Conservation (phyloP, 1,140 invertebrate species). For the Arion vulgaris region DNA sequence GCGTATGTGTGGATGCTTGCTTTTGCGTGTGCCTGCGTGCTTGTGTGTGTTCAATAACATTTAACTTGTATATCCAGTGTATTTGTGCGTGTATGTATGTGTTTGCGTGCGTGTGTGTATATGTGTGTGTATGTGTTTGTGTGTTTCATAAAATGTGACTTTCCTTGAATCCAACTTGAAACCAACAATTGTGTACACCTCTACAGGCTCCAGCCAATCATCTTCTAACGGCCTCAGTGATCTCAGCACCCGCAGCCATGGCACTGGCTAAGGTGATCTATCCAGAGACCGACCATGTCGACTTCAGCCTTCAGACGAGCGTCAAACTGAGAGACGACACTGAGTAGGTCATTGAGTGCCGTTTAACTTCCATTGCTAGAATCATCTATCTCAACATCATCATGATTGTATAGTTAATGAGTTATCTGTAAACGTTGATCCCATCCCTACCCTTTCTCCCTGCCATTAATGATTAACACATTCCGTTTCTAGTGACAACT, state of each 20-base stretch:
- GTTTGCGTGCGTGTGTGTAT: not conserved
- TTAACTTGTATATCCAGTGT: not conserved
- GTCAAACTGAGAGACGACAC: constrained; percentile 8
- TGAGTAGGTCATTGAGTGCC: constrained; percentile 7
- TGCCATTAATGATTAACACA: too few relatives aligned
- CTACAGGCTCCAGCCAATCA: constrained; percentile 70
- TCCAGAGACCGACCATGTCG: constrained; percentile 78
- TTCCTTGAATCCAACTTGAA: too few relatives aligned
- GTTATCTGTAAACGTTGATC: too few relatives aligned
- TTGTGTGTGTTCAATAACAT: too few relatives aligned
- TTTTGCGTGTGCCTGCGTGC: too few relatives aligned
- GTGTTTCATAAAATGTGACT: not conserved
- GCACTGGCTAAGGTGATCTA: constrained; percentile 90
- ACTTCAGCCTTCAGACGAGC: not conserved
- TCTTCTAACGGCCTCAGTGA: constrained; percentile 88
- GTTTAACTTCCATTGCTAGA: too few relatives aligned
- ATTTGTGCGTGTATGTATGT: not conserved
- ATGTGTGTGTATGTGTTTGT: not conserved
- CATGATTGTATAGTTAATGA: too few relatives aligned
- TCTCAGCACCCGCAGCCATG: constrained; percentile 93
- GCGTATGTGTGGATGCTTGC: too few relatives aligned
- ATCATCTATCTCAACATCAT: too few relatives aligned
- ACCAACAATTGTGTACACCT: not conserved
- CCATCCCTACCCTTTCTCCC: too few relatives aligned
- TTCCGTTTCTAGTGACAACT: too few relatives aligned